Evolutionary conservation across 2,888 invertebrate genomes (phyloP), one percentile per base, ranked within the genome.

Genomic region (Limnephilus auricula): DNA sequence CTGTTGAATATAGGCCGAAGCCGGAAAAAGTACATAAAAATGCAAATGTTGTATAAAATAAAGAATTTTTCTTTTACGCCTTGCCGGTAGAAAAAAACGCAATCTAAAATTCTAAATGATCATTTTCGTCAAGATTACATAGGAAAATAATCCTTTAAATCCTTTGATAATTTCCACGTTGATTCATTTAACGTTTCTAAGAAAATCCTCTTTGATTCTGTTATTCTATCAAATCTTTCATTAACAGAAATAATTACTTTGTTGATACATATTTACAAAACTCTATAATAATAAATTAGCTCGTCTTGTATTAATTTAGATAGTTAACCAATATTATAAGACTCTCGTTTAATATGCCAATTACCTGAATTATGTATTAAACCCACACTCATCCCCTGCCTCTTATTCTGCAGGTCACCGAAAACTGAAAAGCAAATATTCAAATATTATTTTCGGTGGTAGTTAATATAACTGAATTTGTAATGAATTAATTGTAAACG

Each of bases 401-500:
- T 32, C 32, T 32, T 82, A 15, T 82, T 65, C 34, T 82, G 15
- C 18, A 34, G 32, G 6, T 82, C 9, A 32, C 82, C 82, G 18
- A 32, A 82, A 82, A 82, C 82, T 30, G 18, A 32, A 82, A 82
- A 82, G 34, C 10, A 82, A 31, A 82, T 31, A 82, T 82, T 82
- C 9, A 32, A 31, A 32, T 82, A 18, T 18, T 32, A 12, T 82
- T 82, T 82, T 25, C 82, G 15, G 18, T 6, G 5, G 18, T 31
- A 2, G 18, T 82, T 82, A 80, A 80, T 82, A 25, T 18, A 31
- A 31, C 82, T 34, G 82, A 82, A 31, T 82, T 2, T 5, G 34
- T 34, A 34, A 82, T 82, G 82, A 82, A 82, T 32, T 82, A 82
- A 82, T 82, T 30, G 82, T 12, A 82, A 80, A 82, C 18, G 5